Evolutionary conservation across 2,797 vertebrate species (phyloP).

Genomic region (Pempheris klunzingeri): DNA sequence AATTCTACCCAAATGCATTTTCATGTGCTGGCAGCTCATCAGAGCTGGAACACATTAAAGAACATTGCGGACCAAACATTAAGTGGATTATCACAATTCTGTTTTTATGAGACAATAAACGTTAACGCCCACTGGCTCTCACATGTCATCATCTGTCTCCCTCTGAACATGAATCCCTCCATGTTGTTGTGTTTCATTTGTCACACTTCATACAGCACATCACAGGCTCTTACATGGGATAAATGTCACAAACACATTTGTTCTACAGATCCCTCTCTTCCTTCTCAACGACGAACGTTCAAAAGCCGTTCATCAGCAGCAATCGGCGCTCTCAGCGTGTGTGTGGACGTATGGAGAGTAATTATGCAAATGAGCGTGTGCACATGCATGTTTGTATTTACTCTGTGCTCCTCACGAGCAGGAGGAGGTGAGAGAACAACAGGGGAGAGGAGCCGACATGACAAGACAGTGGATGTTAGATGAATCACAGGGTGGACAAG

Average conservation of each 20-base stretch:
- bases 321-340: constrained; percentile 13
- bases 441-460: not conserved
- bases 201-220: not conserved
- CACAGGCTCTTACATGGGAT: not conserved
- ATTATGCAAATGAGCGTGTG: constrained; percentile 31
- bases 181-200: not conserved
- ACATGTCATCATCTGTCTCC: not conserved
- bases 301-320: constrained; percentile 22
- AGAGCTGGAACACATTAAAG: not conserved
- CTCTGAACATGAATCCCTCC: not conserved
- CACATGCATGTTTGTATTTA: constrained; percentile 46
- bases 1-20: not conserved
- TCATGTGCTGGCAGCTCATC: constrained; percentile 16
- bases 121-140: not conserved
- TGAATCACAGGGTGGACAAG: constrained; percentile 20
- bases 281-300: not conserved
- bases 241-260: not conserved
- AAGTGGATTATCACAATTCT: constrained; percentile 1
- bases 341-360: not conserved
- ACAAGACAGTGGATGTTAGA: not conserved
- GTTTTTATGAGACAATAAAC: not conserved
- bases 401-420: constrained; percentile 14
- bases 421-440: constrained; percentile 17
- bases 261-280: not conserved
- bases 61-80: not conserved